Evolutionary conservation across 2,113 vertebrate species (phyloP).

Genomic region (Lepus americanus): DNA sequence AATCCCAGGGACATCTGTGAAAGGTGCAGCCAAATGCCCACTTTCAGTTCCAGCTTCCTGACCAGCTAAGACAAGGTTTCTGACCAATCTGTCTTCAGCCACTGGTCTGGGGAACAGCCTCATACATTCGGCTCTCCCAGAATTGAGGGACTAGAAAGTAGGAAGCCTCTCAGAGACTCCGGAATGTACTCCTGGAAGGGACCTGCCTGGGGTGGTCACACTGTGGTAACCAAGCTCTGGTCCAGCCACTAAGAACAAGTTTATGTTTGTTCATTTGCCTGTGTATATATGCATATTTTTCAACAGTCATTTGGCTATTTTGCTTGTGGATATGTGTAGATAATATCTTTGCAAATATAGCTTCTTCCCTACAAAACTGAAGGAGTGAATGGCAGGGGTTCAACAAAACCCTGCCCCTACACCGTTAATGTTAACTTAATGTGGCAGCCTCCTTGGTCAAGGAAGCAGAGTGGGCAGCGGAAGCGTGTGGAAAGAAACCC

Average conservation of each 20-base stretch:
- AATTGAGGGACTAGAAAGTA: not conserved
- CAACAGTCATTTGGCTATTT: not conserved
- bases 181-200: not conserved
- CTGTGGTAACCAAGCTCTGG: not conserved
- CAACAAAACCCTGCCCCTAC: not conserved
- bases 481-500: not conserved
- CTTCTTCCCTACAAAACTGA: not conserved
- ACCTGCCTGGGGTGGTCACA: not conserved
- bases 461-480: not conserved
- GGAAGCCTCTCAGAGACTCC: not conserved
- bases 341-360: not conserved
- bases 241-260: not conserved
- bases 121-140: not conserved
- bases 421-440: not conserved
- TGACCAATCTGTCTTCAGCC: rapidly evolving
- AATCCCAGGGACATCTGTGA: rapidly evolving
- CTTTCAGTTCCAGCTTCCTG: not conserved
- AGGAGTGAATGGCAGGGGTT: not conserved
- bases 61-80: too few species aligned
- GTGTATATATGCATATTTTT: not conserved
- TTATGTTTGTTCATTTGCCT: not conserved
- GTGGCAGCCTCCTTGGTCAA: not conserved
- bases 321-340: too few species aligned
- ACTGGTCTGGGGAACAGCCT: not conserved
- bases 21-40: not conserved